Base-by-base conservation (phyloP, 2,888 invertebrate genomes). In the Hofmannophila pseudospretella region DNA sequence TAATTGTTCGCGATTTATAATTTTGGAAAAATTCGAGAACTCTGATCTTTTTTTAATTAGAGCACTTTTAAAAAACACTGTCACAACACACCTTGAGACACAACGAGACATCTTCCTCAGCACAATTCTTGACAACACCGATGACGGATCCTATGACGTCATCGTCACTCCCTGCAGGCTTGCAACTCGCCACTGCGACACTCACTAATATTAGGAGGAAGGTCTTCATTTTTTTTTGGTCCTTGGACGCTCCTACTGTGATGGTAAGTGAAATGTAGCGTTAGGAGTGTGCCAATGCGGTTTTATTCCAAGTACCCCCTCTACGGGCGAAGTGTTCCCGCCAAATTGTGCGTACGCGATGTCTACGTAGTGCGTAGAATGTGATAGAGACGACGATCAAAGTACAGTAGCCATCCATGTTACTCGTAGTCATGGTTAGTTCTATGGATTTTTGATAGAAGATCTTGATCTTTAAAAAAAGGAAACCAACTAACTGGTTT, bases 51-150 rank as follows among this genome's bases (percentile, higher is more conserved):
- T n/a, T n/a, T n/a, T n/a, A 16, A 16, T 16, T 16, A 13, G 4
- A 32, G 16, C 11, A 34, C 34, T 12, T 29, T 2, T 10, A 27
- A 19, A 1, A 25, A 39, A 19, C 65, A 68, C 61, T 48, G 33
- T 54, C 65, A 67, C 71, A 59, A 76, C 85, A 89, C 89, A 93
- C 93, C 90, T 94, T 94, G 49, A 93, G 75, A 65, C 93, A 94
- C 75, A 93, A 82, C 45, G 90, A 85, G 67, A 92, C 81, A 53
- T 92, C 90, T 59, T 89, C 89, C 44, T 91, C 90, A 34, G 91
- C 90, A 73, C 94, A 94, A 57, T 90, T 90, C 71, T 91, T 90
- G 56, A 93, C 88, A 56, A 92, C 91, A 50, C 89, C 89, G 44
- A 92, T 75, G 33, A 92, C 92, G 27, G 90, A 90, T 32, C 89